Evolutionary conservation across 2,113 vertebrate genomes (phyloP), one percentile per base, ranked within the genome.

Genomic region (Chlorodrepanis virens): DNA sequence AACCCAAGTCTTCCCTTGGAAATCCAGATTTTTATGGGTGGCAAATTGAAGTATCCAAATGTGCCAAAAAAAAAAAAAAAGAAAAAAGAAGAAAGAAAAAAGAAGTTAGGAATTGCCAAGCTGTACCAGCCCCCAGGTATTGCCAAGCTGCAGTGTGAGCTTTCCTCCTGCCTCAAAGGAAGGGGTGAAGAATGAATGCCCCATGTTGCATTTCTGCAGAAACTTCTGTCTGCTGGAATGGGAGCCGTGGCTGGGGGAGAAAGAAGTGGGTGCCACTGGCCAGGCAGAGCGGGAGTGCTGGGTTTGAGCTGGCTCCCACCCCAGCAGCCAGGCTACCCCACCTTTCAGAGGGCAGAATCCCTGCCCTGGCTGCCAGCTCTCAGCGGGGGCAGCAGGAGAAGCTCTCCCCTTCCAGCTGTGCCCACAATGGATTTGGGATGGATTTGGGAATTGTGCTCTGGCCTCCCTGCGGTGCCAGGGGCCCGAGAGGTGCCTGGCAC

Each of bases 291-390:
- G 31, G 11, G 39, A 61, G 5, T 65, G 69, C 12, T 44, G 22
- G 70, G 9, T 45, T 13, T 79, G 57, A 77, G 35, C 56, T 75
- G 10, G 0, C 56, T 65, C 27, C 77, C 50, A 35, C 61, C 75
- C n/a, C 1, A 22, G 23, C 2, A 56, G 35, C 44, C 76, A 67
- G 61, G 28, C 20, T 29, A 15, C 10, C 3, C 9, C 0, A 10
- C 20, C 25, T 52, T 71, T 52, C 52, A 61, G 33, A 54, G 56
- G 25, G 37, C 8, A 16, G 10, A 42, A 45, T 15, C 24, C 24
- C 50, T 71, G 3, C 17, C 24, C 18, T 23, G 8, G 42, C 6
- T 33, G 24, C 9, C 50, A 56, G 52, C 59, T 37, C 31, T 35
- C 79, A 6, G 39, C 0, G 45, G 64, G 3, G 22, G 53, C 49